Base-by-base conservation (phyloP, 2,888 invertebrate genomes). In the Drosophila greeni region DNA sequence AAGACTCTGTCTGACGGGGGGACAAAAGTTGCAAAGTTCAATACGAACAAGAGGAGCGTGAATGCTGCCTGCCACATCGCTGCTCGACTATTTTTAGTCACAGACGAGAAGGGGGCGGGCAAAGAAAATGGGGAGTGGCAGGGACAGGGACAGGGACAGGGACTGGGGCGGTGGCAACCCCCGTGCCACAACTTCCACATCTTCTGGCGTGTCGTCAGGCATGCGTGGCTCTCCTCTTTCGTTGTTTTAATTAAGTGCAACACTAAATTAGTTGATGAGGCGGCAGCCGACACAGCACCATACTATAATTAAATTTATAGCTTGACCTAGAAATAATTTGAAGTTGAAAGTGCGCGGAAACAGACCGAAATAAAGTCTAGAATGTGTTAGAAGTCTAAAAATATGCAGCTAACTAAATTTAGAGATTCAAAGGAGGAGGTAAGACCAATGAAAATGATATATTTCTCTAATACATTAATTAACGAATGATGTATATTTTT, bases 211-310 rank as follows among this genome's bases (percentile, higher is more conserved):
- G 74, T 66, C 66, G 69, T 61, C 70, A 37, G 59, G 67, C 66
- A 71, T 69, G 76, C 73, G 70, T 79, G 66, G 59, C 59, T 53
- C 54, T 51, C 42, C 34, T 65, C 48, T 39, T 60, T 66, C 73
- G 59, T 74, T 66, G 61, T 72, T 85, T 84, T 84, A 84, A 84
- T 84, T 84, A 82, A 82, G 85, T 83, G 81, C 85, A 80, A 78
- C 78, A 82, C 80, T 84, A 82, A 82, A 84, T 84, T 77, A 82
- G 77, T 84, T 75, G 67, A 43, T 66, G 74, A 58, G 65, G 51
- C 43, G 34, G 57, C 58, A 23, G 49, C 49, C 60, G 52, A 45
- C 31, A 48, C 51, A 18, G 55, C 29, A 29, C 20, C 55, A 56
- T 37, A 67, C 84, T 79, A 72, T 69, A 82, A 77, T 77, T 82